Base-by-base conservation (phyloP, 2,113 vertebrate species). In the Calidris pugnax region DNA sequence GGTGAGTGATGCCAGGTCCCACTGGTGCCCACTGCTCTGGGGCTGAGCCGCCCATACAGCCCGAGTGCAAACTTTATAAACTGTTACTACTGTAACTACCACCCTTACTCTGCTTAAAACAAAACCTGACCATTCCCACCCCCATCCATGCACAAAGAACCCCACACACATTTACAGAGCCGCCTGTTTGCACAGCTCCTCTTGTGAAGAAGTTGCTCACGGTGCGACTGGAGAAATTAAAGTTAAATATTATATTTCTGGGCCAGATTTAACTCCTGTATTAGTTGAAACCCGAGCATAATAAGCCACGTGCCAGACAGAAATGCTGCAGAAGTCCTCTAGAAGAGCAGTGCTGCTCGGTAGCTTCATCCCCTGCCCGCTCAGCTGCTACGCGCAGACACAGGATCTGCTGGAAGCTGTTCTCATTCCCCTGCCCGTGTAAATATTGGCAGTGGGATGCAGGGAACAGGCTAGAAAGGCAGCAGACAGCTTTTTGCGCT, bases 61-160 rank as follows among this genome's bases (percentile, higher is more conserved):
- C 39, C 43, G 7, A 27, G 20, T 4, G n/a, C 35, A 21, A 22
- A 4, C 35, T 72, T 28, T 10, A 8, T 6, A 22, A 67, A 21
- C 24, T 5, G 7, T 32, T 51, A 18, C 1, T 15, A 7, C 47
- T 5, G 12, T 10, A 56, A 50, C 16, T 8, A 53, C 37, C 35
- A 35, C 30, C 2, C 63, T 68, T 2, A 7, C 5, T 18, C 1
- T 1, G 19, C 13, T 62, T 22, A 22, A 79, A 80, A 39, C 51
- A 62, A 45, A 60, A 2, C 45, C 50, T n/a, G 14, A 3, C 2
- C 5, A 1, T 45, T 47, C 48, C 55, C 57, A 37, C 6, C 45
- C 4, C 4, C 68, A 14, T 1, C 43, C 4, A 0, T 0, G 14
- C 59, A 24, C 79, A 26, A 35, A 63, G 78, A 62, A 2, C 57